Evolutionary conservation across 1,140 invertebrate species (phyloP), one percentile per base, ranked within the genome.

Genomic region (Idris sp.): DNA sequence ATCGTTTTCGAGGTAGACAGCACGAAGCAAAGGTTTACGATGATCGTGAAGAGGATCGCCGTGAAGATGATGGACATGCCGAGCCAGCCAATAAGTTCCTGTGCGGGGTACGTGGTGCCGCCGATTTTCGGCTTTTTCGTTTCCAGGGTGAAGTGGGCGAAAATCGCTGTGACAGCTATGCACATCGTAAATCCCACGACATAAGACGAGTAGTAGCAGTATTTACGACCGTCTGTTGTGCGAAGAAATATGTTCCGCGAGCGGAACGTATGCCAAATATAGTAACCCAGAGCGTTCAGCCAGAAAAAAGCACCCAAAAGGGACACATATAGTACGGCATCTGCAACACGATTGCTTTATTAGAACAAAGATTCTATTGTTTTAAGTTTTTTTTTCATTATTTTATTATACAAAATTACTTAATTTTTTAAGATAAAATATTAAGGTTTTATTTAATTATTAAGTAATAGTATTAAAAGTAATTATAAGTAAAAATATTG

Each of bases 201-300:
- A 74, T 94, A 95, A 13, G 89, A 89, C 0, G 93, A 94, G 80
- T 95, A 96, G 75, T 94, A 95, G 78, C 94, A 95, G 81, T 95
- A 96, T 86, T 95, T 95, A 53, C 90, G 89, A 0, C 93, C 92
- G 84, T 95, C 94, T 0, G 94, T 95, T 35, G 95, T 93, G 36
- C 94, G 87, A 4, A 96, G 83, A 79, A 94, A 96, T 9, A 95
- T 93, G 81, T 95, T 96, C 16, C 93, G 87, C 13, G 94, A 95
- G 48, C 93, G 93, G 78, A 95, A 95, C 0, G 93, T 95, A 82
- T 92, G 94, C 94, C 94, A 95, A 33, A 95, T 93, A 80, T 95
- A 95, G 82, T 93, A 95, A 31, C 93, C 93, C 46, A 94, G 89
- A 75, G 93, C 93, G 75, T 93, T 95, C 0, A 96, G 84, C 94